Evolutionary conservation across 92 coral and sea anemone species (phyloP).

Genomic region (Porites cylindrica): DNA sequence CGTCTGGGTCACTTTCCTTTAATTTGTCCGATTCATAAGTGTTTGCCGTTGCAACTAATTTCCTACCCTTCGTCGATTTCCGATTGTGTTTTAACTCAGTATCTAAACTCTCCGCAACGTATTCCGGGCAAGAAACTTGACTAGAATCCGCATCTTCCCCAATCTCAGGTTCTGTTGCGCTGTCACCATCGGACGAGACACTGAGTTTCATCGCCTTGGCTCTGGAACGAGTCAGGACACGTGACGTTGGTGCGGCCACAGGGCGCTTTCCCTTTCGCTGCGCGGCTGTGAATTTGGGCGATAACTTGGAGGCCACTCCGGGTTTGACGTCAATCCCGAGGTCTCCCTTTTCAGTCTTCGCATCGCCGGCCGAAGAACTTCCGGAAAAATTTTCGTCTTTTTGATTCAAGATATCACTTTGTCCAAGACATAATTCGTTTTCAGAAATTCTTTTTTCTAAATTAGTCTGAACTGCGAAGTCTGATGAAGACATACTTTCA

Average conservation of each 20-base stretch:
- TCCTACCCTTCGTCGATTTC: neutral
- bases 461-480: neutral
- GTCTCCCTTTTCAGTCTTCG: neutral
- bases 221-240: slow-evolving; percentile 45
- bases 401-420: neutral
- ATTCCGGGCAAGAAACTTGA: neutral
- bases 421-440: neutral
- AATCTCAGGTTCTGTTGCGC: slow-evolving; percentile 30
- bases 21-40: neutral
- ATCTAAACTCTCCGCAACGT: neutral
- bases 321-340: neutral
- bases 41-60: neutral
- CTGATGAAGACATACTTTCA: neutral
- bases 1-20: too few relatives aligned
- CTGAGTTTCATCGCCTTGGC: slow-evolving; percentile 45
- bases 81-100: neutral
- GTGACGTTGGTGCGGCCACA: slow-evolving; percentile 12
- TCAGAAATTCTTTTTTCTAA: neutral
- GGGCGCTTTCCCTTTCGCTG: slow-evolving; percentile 26
- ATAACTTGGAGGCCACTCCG: neutral
- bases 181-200: slow-evolving; percentile 31
- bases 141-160: slow-evolving; percentile 7
- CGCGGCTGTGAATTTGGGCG: neutral
- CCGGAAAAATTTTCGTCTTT: neutral
- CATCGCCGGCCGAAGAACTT: neutral